Evolutionary conservation across 2,797 vertebrate species (phyloP).

Genomic region (Sebastes hopkinsi): DNA sequence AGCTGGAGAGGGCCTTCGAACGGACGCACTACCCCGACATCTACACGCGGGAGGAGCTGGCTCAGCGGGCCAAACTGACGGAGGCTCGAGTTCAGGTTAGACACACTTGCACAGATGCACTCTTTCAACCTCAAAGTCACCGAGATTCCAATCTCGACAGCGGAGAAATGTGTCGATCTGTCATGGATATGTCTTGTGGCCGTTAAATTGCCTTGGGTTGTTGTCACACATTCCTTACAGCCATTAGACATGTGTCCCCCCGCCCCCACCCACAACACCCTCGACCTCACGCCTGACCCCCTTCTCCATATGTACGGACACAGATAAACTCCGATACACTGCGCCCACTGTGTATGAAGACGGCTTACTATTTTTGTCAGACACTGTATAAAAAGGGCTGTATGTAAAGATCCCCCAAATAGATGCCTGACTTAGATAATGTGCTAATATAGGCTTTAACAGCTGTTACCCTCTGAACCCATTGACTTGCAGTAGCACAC

Average conservation of each 20-base stretch:
- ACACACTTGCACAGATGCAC: background rate
- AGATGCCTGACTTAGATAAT: conserved; percentile 59
- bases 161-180: conserved; percentile 62
- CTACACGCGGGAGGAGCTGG: conserved; percentile 97
- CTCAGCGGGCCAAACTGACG: conserved; percentile 96
- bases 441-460: conserved; percentile 61
- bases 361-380: conserved; percentile 54
- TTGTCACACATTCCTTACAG: conserved; percentile 70
- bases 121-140: background rate
- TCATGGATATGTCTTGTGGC: conserved; percentile 83
- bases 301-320: conserved; percentile 15
- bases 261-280: conserved; percentile 33
- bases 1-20: conserved; percentile 96
- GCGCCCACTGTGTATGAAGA: conserved; percentile 56
- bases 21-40: conserved; percentile 99
- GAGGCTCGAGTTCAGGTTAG: conserved; percentile 97
- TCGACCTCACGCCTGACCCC: conserved; percentile 9
- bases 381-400: conserved; percentile 14
- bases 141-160: conserved; percentile 1
- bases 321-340: conserved; percentile 52
- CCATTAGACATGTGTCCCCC: conserved; percentile 41
- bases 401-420: conserved; percentile 52
- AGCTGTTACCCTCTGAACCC: conserved; percentile 58
- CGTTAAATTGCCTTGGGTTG: conserved; percentile 86
- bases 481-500: conserved; percentile 56